Conservation (phyloP, 2,113 vertebrate genomes). For the Carassius carassius region DNA sequence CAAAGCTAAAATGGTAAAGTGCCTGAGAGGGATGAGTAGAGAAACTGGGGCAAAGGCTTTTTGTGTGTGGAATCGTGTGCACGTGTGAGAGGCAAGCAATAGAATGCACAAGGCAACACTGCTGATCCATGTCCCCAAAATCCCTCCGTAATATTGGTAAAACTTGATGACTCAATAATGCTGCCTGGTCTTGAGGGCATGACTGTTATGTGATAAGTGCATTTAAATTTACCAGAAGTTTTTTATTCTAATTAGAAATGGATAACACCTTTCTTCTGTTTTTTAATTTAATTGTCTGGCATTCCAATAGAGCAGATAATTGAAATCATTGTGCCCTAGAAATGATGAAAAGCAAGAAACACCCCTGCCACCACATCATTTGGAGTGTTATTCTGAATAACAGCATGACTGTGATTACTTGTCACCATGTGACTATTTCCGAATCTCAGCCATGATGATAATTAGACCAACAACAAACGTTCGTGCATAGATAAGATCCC, state of each 20-base stretch:
- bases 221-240: not conserved
- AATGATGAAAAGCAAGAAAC: too few relatives aligned
- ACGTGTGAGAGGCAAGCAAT: not conserved
- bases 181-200: not conserved
- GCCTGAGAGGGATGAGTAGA: slow-evolving; percentile 41
- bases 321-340: too few relatives aligned
- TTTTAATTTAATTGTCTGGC: not conserved
- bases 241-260: not conserved
- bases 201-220: not conserved
- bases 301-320: not conserved
- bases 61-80: slow-evolving; percentile 17
- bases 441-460: too few relatives aligned
- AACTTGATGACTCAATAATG: slow-evolving; percentile 34
- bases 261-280: not conserved
- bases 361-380: too few relatives aligned
- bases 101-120: slow-evolving; percentile 16
- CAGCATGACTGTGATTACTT: too few relatives aligned
- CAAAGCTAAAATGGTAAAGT: slow-evolving; percentile 39
- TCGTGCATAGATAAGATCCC: too few relatives aligned
- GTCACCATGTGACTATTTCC: too few relatives aligned
- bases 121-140: slow-evolving; percentile 9
- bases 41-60: slow-evolving; percentile 54
- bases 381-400: too few relatives aligned
- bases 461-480: too few relatives aligned
- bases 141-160: not conserved